Conservation (phyloP, 2,888 invertebrate species). For the Meteorus cinctellus region DNA sequence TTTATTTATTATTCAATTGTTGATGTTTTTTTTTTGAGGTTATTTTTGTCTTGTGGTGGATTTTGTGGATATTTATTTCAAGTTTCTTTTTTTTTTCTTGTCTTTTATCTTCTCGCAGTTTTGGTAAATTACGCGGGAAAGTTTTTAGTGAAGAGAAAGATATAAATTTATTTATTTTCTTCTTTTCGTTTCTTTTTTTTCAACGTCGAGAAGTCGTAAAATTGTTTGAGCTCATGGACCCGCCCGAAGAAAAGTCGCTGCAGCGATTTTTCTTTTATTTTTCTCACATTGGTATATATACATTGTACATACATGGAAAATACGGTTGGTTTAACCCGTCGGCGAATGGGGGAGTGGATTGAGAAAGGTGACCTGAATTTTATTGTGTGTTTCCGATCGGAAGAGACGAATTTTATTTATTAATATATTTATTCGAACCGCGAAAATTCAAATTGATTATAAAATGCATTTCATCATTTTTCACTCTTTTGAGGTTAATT, state of each 20-base stretch:
- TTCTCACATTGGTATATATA: background rate
- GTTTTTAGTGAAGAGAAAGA: background rate
- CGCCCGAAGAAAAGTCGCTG: background rate
- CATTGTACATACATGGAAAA: background rate
- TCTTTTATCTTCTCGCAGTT: background rate
- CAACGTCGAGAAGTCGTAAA: background rate
- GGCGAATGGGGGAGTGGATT: background rate
- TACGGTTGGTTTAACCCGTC: background rate
- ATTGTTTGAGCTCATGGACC: background rate
- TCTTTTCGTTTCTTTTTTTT: background rate
- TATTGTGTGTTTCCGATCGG: background rate
- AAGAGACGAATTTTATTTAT: background rate
- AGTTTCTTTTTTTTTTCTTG: background rate
- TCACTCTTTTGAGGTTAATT: background rate
- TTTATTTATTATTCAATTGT: too few species aligned
- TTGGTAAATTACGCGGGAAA: background rate
- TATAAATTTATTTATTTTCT: background rate
- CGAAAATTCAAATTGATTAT: background rate
- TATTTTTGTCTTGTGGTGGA: too few species aligned
- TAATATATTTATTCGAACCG: background rate
- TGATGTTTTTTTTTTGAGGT: too few species aligned
- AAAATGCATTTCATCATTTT: background rate
- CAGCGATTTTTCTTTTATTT: background rate
- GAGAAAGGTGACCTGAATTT: slow-evolving; percentile 5
- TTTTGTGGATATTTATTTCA: background rate